Base-by-base conservation (phyloP, 2,797 vertebrate genomes). In the Chanos chanos region DNA sequence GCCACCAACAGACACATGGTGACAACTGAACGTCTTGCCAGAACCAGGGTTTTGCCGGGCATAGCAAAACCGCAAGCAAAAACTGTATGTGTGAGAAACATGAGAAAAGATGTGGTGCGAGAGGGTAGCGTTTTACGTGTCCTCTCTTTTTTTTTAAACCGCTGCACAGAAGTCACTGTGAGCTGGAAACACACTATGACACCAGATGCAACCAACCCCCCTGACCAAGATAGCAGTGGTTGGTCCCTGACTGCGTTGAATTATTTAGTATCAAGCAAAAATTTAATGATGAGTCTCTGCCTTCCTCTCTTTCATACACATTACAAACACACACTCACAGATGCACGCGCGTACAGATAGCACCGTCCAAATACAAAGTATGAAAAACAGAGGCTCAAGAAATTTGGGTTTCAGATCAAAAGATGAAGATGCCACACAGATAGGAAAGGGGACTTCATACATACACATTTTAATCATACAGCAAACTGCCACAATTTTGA, bases 1-100 rank as follows among this genome's bases (percentile, higher is more conserved):
- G 79, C 78, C 81, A 77, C 63, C 41, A 80, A 78, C 64, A 70
- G 76, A 74, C 76, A 76, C 83, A 71, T 82, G 82, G 85, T 85
- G 86, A 84, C 28, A 36, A 28, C 61, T 51, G 16, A 56, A n/a
- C n/a, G n/a, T n/a, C n/a, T 53, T 22, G 54, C 33, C 9, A 10
- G 49, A 7, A n/a, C n/a, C n/a, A n/a, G n/a, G n/a, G n/a, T n/a
- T n/a, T n/a, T n/a, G n/a, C n/a, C n/a, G n/a, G n/a, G n/a, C n/a
- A n/a, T n/a, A n/a, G n/a, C n/a, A n/a, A n/a, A n/a, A n/a, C n/a
- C n/a, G n/a, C n/a, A n/a, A n/a, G n/a, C n/a, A n/a, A n/a, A n/a
- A n/a, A n/a, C n/a, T n/a, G n/a, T n/a, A n/a, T n/a, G n/a, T n/a
- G n/a, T n/a, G n/a, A n/a, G n/a, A n/a, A n/a, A n/a, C n/a, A n/a